These are phyloP conservation scores for Cololabis saira DNA, from an alignment of 2,113 vertebrate genomes.

Conservation along the genomic window DNA sequence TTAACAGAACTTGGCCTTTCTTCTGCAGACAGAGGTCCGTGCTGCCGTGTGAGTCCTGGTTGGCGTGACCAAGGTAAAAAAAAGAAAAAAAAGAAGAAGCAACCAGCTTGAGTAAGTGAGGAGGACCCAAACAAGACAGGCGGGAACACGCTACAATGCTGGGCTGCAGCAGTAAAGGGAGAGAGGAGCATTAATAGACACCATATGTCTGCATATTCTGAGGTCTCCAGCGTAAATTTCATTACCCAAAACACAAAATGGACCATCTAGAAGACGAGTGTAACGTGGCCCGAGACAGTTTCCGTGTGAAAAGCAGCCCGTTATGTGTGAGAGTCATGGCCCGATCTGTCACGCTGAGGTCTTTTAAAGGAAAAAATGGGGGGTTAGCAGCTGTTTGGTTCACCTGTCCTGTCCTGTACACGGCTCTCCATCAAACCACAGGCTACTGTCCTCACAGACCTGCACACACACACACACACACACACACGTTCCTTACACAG, in stretches of 20 bases:
- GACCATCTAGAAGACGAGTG: constrained; percentile 66
- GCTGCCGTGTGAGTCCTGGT: constrained; percentile 49
- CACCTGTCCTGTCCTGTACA: constrained; percentile 79
- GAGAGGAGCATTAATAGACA: constrained; percentile 70
- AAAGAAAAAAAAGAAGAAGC: constrained; percentile 11
- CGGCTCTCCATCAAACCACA: constrained; percentile 72
- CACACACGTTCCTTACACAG: constrained; percentile 47
- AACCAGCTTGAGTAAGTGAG: constrained; percentile 67
- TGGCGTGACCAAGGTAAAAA: constrained; percentile 65
- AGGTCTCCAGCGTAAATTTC: constrained; percentile 73
- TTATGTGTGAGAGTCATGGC: constrained; percentile 71
- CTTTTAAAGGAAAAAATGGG: constrained; percentile 58
- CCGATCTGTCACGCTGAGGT: constrained; percentile 73
- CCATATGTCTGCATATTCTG: constrained; percentile 76
- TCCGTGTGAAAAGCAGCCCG: constrained; percentile 72
- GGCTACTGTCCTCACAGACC: constrained; percentile 49
- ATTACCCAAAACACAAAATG: constrained; percentile 68
- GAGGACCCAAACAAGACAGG: constrained; percentile 64
- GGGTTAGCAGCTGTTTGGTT: constrained; percentile 76
- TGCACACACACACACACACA: constrained; percentile 30
- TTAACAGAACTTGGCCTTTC: constrained; percentile 68
- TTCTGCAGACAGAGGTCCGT: constrained; percentile 30
- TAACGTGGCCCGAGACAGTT: constrained; percentile 77
- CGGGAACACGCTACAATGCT: constrained; percentile 45
- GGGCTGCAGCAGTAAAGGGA: constrained; percentile 32